These are phyloP conservation scores for Rachycentron canadum DNA, from an alignment of 2,797 vertebrate genomes.

Conservation along the genomic window DNA sequence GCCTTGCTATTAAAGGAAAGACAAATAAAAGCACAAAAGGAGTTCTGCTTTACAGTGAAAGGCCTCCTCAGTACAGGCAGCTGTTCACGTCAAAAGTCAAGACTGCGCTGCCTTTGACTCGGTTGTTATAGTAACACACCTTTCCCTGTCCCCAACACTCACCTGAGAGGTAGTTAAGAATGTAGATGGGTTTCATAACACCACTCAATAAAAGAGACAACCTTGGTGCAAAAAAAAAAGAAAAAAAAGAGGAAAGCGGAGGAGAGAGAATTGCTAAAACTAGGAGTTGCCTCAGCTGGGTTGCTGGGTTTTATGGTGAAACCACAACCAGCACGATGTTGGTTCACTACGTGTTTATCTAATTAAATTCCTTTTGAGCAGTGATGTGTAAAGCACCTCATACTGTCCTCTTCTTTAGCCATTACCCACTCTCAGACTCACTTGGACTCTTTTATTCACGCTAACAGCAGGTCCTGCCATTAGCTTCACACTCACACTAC, in stretches of 20 bases:
- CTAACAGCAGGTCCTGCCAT: slow-evolving; percentile 43
- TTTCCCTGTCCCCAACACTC: slow-evolving; percentile 58
- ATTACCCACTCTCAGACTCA: slow-evolving; percentile 19
- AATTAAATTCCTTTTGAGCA: neutral
- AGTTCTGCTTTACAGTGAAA: slow-evolving; percentile 51
- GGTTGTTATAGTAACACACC: slow-evolving; percentile 78
- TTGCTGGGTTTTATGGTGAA: slow-evolving; percentile 18
- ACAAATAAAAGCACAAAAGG: slow-evolving; percentile 60
- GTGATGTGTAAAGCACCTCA: slow-evolving; percentile 6
- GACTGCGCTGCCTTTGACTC: slow-evolving; percentile 65
- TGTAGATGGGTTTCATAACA: slow-evolving; percentile 73
- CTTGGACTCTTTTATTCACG: slow-evolving; percentile 32
- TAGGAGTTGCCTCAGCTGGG: neutral
- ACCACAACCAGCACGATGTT: neutral
- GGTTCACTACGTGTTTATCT: neutral
- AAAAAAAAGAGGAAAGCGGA: slow-evolving; percentile 18
- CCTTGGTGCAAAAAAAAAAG: slow-evolving; percentile 58
- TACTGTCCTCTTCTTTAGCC: neutral
- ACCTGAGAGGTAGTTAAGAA: slow-evolving; percentile 72
- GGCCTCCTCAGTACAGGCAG: slow-evolving; percentile 48
- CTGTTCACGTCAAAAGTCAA: slow-evolving; percentile 60
- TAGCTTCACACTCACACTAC: slow-evolving; percentile 22
- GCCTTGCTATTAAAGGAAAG: slow-evolving; percentile 71
- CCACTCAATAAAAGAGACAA: slow-evolving; percentile 58
- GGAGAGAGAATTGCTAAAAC: slow-evolving; percentile 23